A percentile compares a stretch with the other conserved stretches of the same genome.
Conservation (phyloP, 2,797 vertebrate species). For the Rhabdophis nuchalis region DNA sequence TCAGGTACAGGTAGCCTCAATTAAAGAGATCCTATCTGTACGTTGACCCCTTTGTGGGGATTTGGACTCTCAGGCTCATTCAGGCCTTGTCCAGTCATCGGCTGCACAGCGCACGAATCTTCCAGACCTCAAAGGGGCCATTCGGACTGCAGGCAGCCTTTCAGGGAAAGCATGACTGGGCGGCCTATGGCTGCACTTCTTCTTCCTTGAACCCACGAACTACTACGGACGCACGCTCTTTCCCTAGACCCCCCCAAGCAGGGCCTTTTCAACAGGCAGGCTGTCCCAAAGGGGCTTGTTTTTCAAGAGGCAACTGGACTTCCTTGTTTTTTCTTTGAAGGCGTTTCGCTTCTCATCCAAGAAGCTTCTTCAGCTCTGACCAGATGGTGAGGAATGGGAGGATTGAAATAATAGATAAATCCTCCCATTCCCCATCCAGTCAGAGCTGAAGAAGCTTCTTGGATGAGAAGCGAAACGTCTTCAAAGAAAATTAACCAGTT, state of each 20-base stretch:
- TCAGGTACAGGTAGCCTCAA: neutral
- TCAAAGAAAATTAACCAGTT: too few species aligned
- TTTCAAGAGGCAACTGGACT: too few species aligned
- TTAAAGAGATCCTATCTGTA: neutral
- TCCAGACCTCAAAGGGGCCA: neutral
- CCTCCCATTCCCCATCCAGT: too few species aligned
- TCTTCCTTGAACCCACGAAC: neutral
- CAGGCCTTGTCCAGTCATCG: neutral
- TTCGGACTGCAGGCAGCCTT: neutral
- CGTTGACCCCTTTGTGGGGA: neutral
- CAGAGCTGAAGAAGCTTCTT: too few species aligned
- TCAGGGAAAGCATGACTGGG: neutral
- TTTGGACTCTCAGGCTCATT: neutral
- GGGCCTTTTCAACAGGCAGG: neutral
- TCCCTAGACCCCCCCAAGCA: neutral
- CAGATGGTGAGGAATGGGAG: too few species aligned
- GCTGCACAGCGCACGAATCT: neutral
- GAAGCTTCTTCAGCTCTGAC: too few species aligned
- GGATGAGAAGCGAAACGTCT: too few species aligned
- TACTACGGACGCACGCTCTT: neutral
- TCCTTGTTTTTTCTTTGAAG: too few species aligned
- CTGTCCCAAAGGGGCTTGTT: too few species aligned
- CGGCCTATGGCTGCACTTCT: neutral
- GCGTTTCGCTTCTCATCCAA: too few species aligned
- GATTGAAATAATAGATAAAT: too few species aligned